These are phyloP conservation scores for Holocentrus rufus DNA, from an alignment of 2,797 vertebrate species.

Conservation along the genomic window DNA sequence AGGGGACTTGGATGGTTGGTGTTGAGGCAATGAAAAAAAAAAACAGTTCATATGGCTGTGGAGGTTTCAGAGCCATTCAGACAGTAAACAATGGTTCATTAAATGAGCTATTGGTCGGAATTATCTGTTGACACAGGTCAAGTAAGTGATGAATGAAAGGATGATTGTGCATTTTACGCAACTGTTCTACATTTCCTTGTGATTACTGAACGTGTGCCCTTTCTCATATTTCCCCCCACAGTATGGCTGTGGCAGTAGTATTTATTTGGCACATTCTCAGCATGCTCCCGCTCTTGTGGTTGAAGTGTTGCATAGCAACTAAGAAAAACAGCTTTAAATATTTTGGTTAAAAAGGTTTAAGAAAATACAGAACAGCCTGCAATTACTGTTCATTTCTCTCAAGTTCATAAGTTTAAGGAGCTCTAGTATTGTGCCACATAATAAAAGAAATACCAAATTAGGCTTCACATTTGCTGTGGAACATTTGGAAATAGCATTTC, in stretches of 20 bases:
- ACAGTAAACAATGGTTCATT: conserved; percentile 70
- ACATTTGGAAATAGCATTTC: conserved; percentile 57
- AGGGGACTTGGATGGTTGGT: conserved; percentile 36
- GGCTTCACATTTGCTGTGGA: conserved; percentile 69
- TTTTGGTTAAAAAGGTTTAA: conserved; percentile 82
- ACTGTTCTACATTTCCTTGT: conserved; percentile 58
- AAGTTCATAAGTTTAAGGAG: conserved; percentile 83
- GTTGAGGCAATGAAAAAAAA: conserved; percentile 24
- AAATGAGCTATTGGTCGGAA: conserved; percentile 55
- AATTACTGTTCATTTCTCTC: conserved; percentile 83
- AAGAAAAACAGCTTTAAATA: conserved; percentile 85
- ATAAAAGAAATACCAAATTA: conserved; percentile 78
- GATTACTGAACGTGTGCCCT: conserved; percentile 66
- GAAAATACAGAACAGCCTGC: conserved; percentile 82
- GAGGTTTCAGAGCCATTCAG: conserved; percentile 46
- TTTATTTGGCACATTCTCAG: conserved; percentile 82
- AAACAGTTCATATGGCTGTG: conserved; percentile 29
- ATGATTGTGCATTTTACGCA: conserved; percentile 73
- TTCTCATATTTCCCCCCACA: conserved; percentile 71
- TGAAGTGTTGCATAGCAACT: conserved; percentile 85
- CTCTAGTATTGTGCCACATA: conserved; percentile 71
- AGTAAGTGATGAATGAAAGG: conserved; percentile 66
- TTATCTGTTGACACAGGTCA: conserved; percentile 62
- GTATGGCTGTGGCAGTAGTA: conserved; percentile 75
- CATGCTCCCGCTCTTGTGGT: conserved; percentile 80